phyloP scores from a whole-genome alignment of 2,888 invertebrate species.

The Synanthedon tipuliformis region DNA sequence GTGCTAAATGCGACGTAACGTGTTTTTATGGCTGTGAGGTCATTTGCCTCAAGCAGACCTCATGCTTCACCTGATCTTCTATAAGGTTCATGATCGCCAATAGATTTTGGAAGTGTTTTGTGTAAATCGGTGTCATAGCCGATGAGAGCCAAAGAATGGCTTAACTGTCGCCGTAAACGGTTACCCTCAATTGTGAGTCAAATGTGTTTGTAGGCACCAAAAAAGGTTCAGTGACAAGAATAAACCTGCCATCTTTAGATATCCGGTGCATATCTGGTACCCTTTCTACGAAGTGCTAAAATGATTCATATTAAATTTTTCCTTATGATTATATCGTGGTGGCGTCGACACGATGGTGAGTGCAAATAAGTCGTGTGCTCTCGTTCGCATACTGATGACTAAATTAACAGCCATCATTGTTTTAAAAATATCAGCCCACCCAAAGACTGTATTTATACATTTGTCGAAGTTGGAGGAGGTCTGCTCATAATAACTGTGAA shows the following conservation, averaged over 20 bases:
- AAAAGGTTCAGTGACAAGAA: too few species aligned
- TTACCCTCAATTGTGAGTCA: too few species aligned
- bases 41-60: neutral
- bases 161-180: too few species aligned
- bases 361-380: neutral
- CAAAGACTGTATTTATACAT: neutral
- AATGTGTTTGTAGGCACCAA: too few species aligned
- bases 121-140: too few species aligned
- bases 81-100: too few species aligned
- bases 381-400: slow-evolving; percentile 22
- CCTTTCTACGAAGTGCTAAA: neutral
- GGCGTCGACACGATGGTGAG: neutral
- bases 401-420: slow-evolving; percentile 12
- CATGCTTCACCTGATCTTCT: too few species aligned
- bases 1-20: neutral
- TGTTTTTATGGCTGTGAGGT: neutral
- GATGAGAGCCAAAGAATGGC: too few species aligned
- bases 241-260: too few species aligned
- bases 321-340: neutral
- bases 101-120: too few species aligned
- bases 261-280: neutral
- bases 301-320: neutral
- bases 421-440: neutral
- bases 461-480: too few species aligned
- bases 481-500: too few species aligned